Evolutionary conservation across 2,797 vertebrate genomes (phyloP), one percentile per base, ranked within the genome.

Genomic region (Sylvia borin): DNA sequence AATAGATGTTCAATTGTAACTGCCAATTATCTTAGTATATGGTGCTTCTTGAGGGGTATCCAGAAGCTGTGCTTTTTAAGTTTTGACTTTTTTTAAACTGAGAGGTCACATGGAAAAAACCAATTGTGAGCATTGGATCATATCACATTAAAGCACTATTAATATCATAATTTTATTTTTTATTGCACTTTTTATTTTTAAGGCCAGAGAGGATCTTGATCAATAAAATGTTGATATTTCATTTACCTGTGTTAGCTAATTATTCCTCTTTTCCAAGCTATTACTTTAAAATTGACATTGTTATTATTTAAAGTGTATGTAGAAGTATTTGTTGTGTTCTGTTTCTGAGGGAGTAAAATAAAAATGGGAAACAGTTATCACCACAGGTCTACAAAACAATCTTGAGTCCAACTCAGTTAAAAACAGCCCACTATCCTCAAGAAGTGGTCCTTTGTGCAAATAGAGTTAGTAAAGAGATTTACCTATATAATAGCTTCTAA

Each of bases 351-450:
- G 4, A 2, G 1, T 51, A 27, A 89, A 70, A 53, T 40, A 22
- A 36, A 91, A 65, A 7, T 11, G 61, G 34, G 94, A 95, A 90
- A 83, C 13, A 57, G 68, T 80, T 85, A 81, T 80, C 26, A 47
- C 27, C 80, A 71, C 43, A 84, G 95, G 93, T 36, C 22, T 78
- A 57, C 64, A 88, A 89, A 94, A 47, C 31, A 94, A 80, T 21
- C 29, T 94, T 95, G 62, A 93, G 13, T 24, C 13, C 22, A 45
- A 16, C 8, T 67, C 74, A 77, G 71, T 92, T 77, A 96, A 92
- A 70, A 94, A 42, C 10, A 66, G 10, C 31, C 90, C 45, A 29
- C 38, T 77, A 67, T 82, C 53, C 45, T 88, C 36, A 20, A 77
- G 81, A 95, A 90, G 22, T 50, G 5, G 0, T 21, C 25, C 10